phyloP scores from a whole-genome alignment of 1,140 invertebrate genomes.

The Macrobrachium rosenbergii region DNA sequence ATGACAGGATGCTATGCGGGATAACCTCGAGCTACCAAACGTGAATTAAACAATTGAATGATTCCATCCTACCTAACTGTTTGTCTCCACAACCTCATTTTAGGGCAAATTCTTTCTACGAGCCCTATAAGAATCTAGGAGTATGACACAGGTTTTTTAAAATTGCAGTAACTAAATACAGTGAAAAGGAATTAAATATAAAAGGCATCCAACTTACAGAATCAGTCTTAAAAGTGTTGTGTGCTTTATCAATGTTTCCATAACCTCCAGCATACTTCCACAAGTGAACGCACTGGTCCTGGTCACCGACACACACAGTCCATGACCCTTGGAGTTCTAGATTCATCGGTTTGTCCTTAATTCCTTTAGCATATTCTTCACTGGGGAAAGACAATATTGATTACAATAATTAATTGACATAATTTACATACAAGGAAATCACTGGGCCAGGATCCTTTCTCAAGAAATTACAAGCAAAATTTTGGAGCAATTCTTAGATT shows the following conservation, averaged over 20 bases:
- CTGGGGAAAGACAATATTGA: conserved; percentile 73
- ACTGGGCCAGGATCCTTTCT: not conserved
- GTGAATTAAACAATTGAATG: too few species aligned
- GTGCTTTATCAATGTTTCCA: conserved; percentile 85
- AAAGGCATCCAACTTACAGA: conserved; percentile 71
- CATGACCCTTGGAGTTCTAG: conserved; percentile 74
- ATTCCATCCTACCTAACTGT: not conserved
- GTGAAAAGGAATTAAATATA: not conserved
- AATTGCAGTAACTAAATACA: not conserved
- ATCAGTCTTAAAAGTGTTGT: conserved; percentile 80
- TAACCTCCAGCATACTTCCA: conserved; percentile 96
- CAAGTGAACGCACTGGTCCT: conserved; percentile 95
- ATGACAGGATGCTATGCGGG: not conserved
- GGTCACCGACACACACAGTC: conserved; percentile 92
- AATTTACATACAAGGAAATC: not conserved
- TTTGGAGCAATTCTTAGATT: not conserved
- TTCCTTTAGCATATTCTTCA: conserved; percentile 83
- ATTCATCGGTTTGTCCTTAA: conserved; percentile 76
- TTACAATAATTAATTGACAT: too few species aligned
- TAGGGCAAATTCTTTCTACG: not conserved
- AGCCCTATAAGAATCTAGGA: not conserved
- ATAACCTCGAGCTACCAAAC: too few species aligned
- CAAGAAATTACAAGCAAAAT: not conserved
- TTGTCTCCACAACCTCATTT: not conserved
- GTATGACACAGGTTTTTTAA: too few species aligned